These are phyloP conservation scores for Drosophila yakuba DNA, from an alignment of 1,140 invertebrate species.

Conservation along the genomic window DNA sequence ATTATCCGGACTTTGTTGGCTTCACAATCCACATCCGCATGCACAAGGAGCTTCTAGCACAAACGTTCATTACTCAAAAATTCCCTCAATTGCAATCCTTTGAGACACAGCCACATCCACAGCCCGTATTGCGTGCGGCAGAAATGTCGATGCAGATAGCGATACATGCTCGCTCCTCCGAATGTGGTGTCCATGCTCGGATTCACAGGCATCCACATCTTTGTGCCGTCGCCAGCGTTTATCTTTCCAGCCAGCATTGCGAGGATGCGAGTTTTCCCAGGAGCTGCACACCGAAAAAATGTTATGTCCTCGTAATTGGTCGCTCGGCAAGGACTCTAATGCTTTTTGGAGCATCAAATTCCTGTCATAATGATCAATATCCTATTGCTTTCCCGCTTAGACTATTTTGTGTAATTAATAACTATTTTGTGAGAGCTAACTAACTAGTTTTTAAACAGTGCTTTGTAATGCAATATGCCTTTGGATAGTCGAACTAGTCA, in stretches of 20 bases:
- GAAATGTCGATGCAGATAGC: conserved; percentile 41
- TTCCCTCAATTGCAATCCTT: conserved; percentile 20
- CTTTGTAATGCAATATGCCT: too few species aligned
- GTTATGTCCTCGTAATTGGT: background rate
- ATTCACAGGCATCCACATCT: conserved; percentile 24
- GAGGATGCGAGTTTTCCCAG: conserved; percentile 23
- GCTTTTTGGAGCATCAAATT: too few species aligned
- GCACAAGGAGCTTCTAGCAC: background rate
- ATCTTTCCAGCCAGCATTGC: conserved; percentile 47
- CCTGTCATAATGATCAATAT: too few species aligned
- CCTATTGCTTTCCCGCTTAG: too few species aligned
- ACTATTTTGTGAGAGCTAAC: too few species aligned
- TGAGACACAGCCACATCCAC: conserved; percentile 12
- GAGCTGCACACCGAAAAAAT: conserved; percentile 17
- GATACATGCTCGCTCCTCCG: conserved; percentile 4
- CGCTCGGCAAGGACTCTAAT: too few species aligned
- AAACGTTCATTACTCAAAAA: conserved; percentile 35
- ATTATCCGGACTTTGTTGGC: conserved; percentile 2
- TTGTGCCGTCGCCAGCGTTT: conserved; percentile 28
- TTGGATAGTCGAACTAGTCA: too few species aligned
- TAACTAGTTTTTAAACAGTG: too few species aligned
- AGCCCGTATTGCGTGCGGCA: conserved; percentile 30
- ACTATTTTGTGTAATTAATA: too few species aligned
- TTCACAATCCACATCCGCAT: background rate
- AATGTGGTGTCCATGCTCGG: conserved; percentile 12